Evolutionary conservation across 2,888 invertebrate genomes (phyloP).

Genomic region (Geotrupes spiniger): DNA sequence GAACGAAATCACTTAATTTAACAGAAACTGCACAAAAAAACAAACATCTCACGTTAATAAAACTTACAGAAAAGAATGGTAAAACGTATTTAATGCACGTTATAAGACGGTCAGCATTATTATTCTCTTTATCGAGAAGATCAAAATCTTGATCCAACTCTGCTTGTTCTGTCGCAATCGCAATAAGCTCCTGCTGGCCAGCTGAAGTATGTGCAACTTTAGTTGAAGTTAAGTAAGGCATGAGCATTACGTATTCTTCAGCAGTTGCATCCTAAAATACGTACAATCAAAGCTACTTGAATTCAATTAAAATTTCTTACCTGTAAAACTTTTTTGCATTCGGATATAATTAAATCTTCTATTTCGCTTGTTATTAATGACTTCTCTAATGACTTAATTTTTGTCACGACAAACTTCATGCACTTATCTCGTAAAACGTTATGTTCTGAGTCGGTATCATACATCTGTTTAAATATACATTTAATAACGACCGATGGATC

Average conservation of each 20-base stretch:
- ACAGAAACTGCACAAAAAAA: no score
- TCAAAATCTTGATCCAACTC: slow-evolving; percentile 67
- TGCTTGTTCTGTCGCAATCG: slow-evolving; percentile 81
- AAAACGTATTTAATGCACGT: slow-evolving; percentile 83
- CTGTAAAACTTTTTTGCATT: slow-evolving; percentile 82
- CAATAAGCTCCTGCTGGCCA: slow-evolving; percentile 84
- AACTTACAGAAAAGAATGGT: slow-evolving; percentile 84
- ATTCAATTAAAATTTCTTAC: slow-evolving; percentile 47
- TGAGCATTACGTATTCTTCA: slow-evolving; percentile 86
- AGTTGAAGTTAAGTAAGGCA: slow-evolving; percentile 80
- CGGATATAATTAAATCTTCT: slow-evolving; percentile 78
- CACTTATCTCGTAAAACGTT: slow-evolving; percentile 81
- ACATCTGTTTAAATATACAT: slow-evolving; percentile 57
- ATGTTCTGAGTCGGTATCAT: slow-evolving; percentile 55
- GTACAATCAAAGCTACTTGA: slow-evolving; percentile 5
- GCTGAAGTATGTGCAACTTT: slow-evolving; percentile 75
- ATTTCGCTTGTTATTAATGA: slow-evolving; percentile 78
- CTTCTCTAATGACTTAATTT: slow-evolving; percentile 75
- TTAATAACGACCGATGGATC: slow-evolving; percentile 65
- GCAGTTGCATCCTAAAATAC: slow-evolving; percentile 75
- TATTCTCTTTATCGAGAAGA: slow-evolving; percentile 58
- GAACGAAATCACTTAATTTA: no score
- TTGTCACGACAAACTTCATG: slow-evolving; percentile 82
- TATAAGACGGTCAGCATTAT: slow-evolving; percentile 76
- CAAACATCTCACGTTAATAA: no score